Conservation (phyloP, 2,113 vertebrate species). For the Vidua chalybeata region DNA sequence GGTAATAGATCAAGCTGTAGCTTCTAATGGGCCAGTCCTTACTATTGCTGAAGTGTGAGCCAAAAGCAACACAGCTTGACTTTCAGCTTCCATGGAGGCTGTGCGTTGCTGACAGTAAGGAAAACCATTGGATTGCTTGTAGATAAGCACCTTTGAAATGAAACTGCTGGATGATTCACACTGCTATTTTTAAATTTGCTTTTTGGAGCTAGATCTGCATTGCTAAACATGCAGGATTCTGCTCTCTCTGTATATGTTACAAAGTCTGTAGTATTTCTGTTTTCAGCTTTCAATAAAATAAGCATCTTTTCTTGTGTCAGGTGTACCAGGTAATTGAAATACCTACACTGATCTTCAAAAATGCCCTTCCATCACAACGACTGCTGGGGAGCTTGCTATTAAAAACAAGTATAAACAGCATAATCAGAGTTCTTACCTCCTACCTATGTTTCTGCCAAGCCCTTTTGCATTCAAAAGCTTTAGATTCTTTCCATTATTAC, state of each 20-base stretch:
- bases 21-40: background rate
- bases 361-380: background rate
- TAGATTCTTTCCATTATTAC: slow-evolving; percentile 13
- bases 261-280: background rate
- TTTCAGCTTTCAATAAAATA: background rate
- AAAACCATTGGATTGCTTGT: background rate
- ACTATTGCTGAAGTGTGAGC: background rate
- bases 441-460: background rate
- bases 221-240: background rate
- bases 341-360: background rate
- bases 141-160: background rate
- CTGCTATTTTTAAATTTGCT: background rate
- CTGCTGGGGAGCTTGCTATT: background rate
- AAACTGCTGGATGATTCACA: background rate
- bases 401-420: background rate
- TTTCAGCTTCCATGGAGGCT: background rate
- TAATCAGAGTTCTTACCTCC: background rate
- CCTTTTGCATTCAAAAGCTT: background rate
- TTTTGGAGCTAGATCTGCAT: background rate
- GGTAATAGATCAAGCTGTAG: background rate
- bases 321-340: background rate
- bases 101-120: background rate
- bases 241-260: background rate
- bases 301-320: background rate
- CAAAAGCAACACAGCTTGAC: background rate